phyloP scores from a whole-genome alignment of 2,113 vertebrate species.

The Scopus umbretta region DNA sequence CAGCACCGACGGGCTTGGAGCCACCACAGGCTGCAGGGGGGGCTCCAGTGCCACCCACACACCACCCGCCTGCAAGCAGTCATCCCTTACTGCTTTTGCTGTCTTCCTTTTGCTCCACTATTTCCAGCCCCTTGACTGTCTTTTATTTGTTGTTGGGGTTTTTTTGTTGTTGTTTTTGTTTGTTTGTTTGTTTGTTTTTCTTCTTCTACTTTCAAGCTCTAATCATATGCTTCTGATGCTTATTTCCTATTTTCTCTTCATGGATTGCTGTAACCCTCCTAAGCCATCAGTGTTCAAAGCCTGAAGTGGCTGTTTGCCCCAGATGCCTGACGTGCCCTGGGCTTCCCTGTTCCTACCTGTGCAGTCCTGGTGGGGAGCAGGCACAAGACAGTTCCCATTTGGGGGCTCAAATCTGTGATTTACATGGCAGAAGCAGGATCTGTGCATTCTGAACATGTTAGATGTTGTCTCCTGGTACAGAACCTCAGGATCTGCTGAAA shows the following conservation, averaged over 20 bases:
- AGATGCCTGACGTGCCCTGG: fast-evolving
- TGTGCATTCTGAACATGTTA: background rate
- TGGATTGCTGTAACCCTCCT: background rate
- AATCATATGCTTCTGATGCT: background rate
- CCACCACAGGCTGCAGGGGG: background rate
- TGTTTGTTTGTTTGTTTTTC: no score
- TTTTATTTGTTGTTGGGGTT: no score
- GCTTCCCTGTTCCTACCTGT: background rate
- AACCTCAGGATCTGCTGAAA: background rate
- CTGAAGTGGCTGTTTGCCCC: background rate
- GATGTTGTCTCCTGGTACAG: background rate
- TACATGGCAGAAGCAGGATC: fast-evolving
- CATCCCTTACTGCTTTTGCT: background rate
- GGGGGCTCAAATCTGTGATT: background rate
- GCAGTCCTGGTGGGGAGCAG: background rate
- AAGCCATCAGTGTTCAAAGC: background rate
- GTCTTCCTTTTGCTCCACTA: background rate
- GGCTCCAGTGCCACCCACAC: background rate
- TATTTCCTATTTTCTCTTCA: background rate
- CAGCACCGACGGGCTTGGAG: fast-evolving
- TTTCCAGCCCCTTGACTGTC: background rate
- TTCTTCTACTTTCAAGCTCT: background rate
- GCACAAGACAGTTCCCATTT: background rate
- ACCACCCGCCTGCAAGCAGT: background rate
- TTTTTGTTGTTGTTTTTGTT: no score